Evolutionary conservation across 2,888 invertebrate species (phyloP).

Genomic region (Micoletzkya japonica): DNA sequence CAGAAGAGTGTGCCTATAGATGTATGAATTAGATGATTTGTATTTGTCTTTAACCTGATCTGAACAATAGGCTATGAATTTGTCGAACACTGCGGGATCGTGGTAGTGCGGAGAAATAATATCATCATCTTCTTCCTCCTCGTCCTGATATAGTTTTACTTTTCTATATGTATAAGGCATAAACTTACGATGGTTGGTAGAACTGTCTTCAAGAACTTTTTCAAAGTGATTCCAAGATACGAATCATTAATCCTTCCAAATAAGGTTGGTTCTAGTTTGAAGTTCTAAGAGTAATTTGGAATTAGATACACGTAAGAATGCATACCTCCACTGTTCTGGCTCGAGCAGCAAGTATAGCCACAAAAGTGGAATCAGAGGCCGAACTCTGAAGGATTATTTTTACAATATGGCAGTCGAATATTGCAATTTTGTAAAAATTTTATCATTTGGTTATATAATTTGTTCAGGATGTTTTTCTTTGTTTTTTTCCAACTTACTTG

Average conservation of each 20-base stretch:
- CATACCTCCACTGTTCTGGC: conserved; percentile 48
- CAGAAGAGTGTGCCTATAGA: conserved; percentile 81
- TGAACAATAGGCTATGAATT: conserved; percentile 68
- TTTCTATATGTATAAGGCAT: no score
- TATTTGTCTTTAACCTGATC: conserved; percentile 59
- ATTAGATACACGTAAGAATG: no score
- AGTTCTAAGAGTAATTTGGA: no score
- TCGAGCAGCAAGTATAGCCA: conserved; percentile 74
- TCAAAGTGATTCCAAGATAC: no score
- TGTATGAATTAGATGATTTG: neutral
- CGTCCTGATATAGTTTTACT: no score
- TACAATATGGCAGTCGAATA: neutral
- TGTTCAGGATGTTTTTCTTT: neutral
- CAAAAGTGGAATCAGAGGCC: conserved; percentile 84
- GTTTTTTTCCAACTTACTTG: conserved; percentile 33
- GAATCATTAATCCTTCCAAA: no score
- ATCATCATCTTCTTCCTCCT: conserved; percentile 31
- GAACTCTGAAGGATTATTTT: conserved; percentile 68
- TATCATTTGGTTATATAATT: neutral
- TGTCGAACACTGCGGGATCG: conserved; percentile 57
- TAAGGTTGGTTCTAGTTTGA: no score
- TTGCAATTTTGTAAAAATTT: neutral
- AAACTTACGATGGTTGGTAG: no score
- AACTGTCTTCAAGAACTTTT: no score
- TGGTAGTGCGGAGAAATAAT: conserved; percentile 53